Conservation (phyloP, 2,888 invertebrate species). For the Melolontha melolontha region DNA sequence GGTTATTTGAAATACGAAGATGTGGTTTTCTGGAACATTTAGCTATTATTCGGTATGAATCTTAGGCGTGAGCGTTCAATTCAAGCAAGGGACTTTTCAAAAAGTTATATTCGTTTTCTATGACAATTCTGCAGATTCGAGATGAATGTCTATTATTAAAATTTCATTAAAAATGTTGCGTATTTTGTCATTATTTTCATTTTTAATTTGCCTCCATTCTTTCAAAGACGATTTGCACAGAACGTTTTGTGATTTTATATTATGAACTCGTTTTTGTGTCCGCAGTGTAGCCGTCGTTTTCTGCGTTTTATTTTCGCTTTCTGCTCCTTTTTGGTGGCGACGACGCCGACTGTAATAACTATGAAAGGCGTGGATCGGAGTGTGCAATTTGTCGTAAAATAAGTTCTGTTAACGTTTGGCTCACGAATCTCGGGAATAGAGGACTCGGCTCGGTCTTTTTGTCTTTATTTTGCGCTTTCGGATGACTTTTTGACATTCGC, state of each 20-base stretch:
- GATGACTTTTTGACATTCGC: conserved; percentile 19
- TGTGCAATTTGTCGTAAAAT: conserved; percentile 32
- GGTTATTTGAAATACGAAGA: too few relatives aligned
- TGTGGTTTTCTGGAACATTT: too few relatives aligned
- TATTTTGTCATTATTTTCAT: too few relatives aligned
- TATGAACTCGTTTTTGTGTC: not conserved
- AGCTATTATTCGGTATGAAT: too few relatives aligned
- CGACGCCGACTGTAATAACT: conserved; percentile 18
- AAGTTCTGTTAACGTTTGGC: conserved; percentile 28
- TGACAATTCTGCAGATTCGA: too few relatives aligned
- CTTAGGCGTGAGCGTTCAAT: too few relatives aligned
- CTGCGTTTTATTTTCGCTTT: conserved; percentile 26
- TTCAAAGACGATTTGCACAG: too few relatives aligned
- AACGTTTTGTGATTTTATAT: conserved; percentile 5
- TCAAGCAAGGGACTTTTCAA: too few relatives aligned
- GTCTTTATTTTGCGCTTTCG: not conserved
- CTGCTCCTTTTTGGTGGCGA: conserved; percentile 13
- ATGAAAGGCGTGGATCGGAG: conserved; percentile 11
- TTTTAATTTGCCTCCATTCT: too few relatives aligned
- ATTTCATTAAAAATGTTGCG: too few relatives aligned
- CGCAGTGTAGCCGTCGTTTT: not conserved
- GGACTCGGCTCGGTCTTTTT: not conserved
- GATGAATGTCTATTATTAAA: too few relatives aligned
- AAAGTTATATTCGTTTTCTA: too few relatives aligned
- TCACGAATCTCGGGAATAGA: not conserved